These are phyloP conservation scores for Eilema depressum DNA, from an alignment of 2,888 invertebrate genomes.

Conservation along the genomic window DNA sequence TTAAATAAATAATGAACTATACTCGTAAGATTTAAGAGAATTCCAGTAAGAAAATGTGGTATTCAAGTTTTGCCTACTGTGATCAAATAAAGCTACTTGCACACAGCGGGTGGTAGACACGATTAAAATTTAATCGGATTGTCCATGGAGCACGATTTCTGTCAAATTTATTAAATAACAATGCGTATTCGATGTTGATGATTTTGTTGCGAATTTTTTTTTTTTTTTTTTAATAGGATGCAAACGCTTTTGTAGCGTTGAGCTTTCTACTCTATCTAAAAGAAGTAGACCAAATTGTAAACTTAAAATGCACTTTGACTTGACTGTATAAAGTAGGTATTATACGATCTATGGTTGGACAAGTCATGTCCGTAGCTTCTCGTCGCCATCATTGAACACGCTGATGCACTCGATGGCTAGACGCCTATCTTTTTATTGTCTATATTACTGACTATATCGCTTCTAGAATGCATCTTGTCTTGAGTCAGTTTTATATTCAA, in stretches of 20 bases:
- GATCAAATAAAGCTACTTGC: not conserved
- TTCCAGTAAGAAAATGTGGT: not conserved
- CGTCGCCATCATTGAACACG: not conserved
- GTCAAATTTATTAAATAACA: too few species aligned
- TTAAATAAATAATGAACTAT: not conserved
- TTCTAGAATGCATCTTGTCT: not conserved
- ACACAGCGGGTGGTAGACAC: too few species aligned
- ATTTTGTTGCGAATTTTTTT: too few species aligned
- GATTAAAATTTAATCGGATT: too few species aligned
- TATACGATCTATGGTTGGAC: not conserved
- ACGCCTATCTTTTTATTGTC: not conserved
- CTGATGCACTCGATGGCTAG: not conserved
- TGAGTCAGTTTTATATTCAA: constrained; percentile 17
- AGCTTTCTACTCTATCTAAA: not conserved
- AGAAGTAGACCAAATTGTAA: not conserved
- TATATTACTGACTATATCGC: not conserved
- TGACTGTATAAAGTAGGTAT: not conserved
- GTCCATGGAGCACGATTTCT: too few species aligned
- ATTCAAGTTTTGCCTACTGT: not conserved
- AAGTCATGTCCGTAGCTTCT: not conserved
- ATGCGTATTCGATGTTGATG: too few species aligned
- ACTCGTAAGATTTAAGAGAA: not conserved
- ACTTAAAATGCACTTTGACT: not conserved
- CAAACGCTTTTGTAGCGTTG: not conserved
- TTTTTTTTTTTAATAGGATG: constrained; percentile 1